Conservation (phyloP, 64 coral and sea anemone genomes). For the Pachyseris speciosa region DNA sequence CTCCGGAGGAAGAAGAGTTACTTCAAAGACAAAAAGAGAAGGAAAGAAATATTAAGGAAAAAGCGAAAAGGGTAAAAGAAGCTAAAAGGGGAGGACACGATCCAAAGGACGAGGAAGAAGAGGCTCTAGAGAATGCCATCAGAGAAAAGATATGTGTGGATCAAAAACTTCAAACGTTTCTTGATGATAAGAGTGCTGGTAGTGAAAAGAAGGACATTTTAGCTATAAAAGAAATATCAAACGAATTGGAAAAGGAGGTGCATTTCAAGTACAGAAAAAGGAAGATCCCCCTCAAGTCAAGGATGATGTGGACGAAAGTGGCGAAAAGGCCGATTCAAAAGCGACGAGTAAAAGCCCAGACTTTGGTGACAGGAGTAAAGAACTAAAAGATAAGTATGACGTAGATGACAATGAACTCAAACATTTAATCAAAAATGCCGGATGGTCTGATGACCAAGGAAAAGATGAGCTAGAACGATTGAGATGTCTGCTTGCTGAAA, state of each 20-base stretch:
- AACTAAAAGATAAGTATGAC: background rate
- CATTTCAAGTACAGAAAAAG: background rate
- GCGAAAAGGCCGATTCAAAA: too few relatives aligned
- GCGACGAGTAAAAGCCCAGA: too few relatives aligned
- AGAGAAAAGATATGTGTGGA: background rate
- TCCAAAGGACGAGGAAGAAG: conserved; percentile 11
- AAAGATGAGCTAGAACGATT: background rate
- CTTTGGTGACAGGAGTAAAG: background rate
- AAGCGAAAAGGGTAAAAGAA: background rate
- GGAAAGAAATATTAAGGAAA: conserved; percentile 19
- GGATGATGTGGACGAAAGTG: too few relatives aligned
- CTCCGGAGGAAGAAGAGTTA: background rate
- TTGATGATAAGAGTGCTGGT: background rate
- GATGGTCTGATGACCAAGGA: background rate
- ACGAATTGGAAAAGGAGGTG: background rate
- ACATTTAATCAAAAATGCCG: background rate
- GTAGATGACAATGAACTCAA: background rate
- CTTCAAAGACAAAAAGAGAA: background rate
- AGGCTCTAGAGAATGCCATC: background rate
- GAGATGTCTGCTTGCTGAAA: conserved; percentile 24
- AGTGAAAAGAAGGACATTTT: background rate
- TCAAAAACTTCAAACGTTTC: background rate
- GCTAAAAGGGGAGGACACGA: background rate
- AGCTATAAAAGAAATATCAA: background rate
- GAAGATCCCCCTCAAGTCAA: too few relatives aligned